Conservation (phyloP, 1,140 invertebrate genomes). For the Cephus cinctus region DNA sequence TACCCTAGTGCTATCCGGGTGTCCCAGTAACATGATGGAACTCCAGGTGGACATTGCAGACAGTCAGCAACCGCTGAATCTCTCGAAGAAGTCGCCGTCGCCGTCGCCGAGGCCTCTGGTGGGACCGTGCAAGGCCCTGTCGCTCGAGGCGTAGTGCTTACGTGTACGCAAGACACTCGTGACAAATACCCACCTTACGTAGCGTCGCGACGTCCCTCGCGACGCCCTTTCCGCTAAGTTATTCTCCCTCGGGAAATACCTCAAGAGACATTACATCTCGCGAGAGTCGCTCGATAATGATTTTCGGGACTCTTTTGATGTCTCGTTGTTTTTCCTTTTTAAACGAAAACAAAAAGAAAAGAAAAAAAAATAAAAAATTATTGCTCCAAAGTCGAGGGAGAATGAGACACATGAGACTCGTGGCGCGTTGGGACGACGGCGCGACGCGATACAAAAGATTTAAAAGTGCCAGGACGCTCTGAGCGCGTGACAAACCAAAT, state of each 20-base stretch:
- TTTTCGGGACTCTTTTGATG: too few species aligned
- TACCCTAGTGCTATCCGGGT: conserved; percentile 41
- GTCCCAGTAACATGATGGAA: conserved; percentile 64
- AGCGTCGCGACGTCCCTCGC: conserved; percentile 13
- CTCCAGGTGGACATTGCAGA: conserved; percentile 79
- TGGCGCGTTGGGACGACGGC: too few species aligned
- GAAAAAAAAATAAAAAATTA: conserved; percentile 8
- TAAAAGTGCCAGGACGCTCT: conserved; percentile 54
- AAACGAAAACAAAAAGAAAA: conserved; percentile 2
- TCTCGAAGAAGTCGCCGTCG: conserved; percentile 85
- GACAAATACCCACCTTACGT: conserved; percentile 1
- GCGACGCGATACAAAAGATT: background rate
- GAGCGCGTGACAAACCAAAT: conserved; percentile 66
- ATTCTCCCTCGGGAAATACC: too few species aligned
- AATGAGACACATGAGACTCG: too few species aligned
- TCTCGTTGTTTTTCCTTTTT: too few species aligned
- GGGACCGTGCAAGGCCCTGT: conserved; percentile 56
- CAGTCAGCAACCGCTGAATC: conserved; percentile 79
- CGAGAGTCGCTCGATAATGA: too few species aligned
- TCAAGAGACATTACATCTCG: too few species aligned
- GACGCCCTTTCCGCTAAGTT: conserved; percentile 10
- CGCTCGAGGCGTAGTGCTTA: conserved; percentile 60
- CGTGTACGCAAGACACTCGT: conserved; percentile 1
- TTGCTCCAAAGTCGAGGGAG: too few species aligned
- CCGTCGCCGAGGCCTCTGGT: conserved; percentile 65